Base-by-base conservation (phyloP, 2,888 invertebrate genomes). In the Brenthis hecate region DNA sequence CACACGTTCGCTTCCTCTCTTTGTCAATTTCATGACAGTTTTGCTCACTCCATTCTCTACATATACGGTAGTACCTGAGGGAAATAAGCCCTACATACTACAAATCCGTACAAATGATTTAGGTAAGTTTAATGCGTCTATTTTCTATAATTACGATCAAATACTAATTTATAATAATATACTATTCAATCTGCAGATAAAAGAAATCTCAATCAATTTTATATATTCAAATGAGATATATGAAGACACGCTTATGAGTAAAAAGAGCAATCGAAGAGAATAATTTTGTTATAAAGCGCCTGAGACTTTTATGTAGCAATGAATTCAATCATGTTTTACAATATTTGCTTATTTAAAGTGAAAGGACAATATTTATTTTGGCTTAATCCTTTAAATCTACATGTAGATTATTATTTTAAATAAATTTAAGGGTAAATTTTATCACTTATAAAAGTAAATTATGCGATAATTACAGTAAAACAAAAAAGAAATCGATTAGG, bases 261-360 rank as follows among this genome's bases (percentile, higher is more conserved):
- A 43, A 43, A 60, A 50, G 60, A 60, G 58, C 61, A 50, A 53
- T 54, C 36, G 53, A 36, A 60, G 50, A 60, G 60, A 60, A 48
- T 60, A 50, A 60, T 60, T 50, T 60, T 60, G 32, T 60, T 48
- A 60, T 50, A 50, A 50, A 50, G 60, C 50, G 60, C 60, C 60
- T 60, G 50, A 32, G 13, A 32, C 50, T 60, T 60, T 60, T 50
- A 50, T 60, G 8, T 60, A 60, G 60, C 60, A 60, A 60, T 16
- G 28, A 50, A 32, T 28, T 11, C 28, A 60, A 50, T 62, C 62
- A 43, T 53, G 36, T 62, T 62, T 51, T 32, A 62, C 53, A 62
- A 62, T 62, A 53, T 62, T 62, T 53, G 62, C 53, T 43, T 19
- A 43, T 62, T 53, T 11, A 53, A 62, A 53, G 43, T 62, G 53